Evolutionary conservation across 2,113 vertebrate genomes (phyloP), one percentile per base, ranked within the genome.

Genomic region (Pithys albifrons): DNA sequence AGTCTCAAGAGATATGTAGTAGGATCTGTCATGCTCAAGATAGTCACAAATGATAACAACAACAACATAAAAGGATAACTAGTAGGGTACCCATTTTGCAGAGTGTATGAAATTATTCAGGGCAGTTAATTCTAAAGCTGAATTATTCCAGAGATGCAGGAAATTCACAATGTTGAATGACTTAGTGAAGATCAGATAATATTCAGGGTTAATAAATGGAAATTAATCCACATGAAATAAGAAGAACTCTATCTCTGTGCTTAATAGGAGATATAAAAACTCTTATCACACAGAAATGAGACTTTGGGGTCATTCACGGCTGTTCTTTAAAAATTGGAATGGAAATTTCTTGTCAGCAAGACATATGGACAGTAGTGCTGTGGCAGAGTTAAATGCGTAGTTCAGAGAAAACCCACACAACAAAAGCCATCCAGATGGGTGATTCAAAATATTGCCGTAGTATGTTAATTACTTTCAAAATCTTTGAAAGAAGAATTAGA

Each of bases 331-430:
- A 85, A 90, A 58, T 1, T 4, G 33, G 33, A 83, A 90, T 62
- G 88, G 82, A 79, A 67, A 35, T 79, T 85, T 90, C 74, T 90
- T 93, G 70, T 86, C 59, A 92, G 45, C 2, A 19, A 85, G 66
- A 54, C 61, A 85, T 69, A 82, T 65, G 81, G 46, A 67, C 39
- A 85, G 54, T 77, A 45, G 5, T 76, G 76, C 88, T 71, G 46
- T 83, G 78, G 35, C 61, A 94, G 71, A 89, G 46, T 81, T 75
- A 58, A 73, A 76, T 73, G 54, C 85, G 72, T 85, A 58, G 28
- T 41, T 88, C 59, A 85, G 61, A 95, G 93, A 82, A 95, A 96
- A 70, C 41, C 29, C 71, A 82, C 87, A 73, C 51, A 71, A 35
- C 1, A 83, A 85, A 89, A 95, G 62, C 62, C 35, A 55, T 70